Base-by-base conservation (phyloP, 2,113 vertebrate species). In the Phalacrocorax brasilianus region DNA sequence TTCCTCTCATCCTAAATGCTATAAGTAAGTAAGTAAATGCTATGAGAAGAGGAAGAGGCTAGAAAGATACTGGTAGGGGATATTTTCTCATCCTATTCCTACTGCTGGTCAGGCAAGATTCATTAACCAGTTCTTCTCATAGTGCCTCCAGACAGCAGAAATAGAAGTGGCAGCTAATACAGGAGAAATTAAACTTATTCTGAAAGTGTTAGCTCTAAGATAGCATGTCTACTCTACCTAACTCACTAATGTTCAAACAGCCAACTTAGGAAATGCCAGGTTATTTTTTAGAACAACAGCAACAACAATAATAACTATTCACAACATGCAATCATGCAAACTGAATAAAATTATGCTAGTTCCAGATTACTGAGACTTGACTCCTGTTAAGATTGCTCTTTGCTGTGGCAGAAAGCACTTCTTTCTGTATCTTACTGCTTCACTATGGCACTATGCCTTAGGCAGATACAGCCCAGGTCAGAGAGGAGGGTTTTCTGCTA, bases 221-320 rank as follows among this genome's bases (percentile, higher is more conserved):
- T 53, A 86, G 40, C 78, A 96, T 75, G 40, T 93, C 75, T 88
- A 78, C 91, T 90, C 87, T 95, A 56, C 50, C 40, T 94, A 95
- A 81, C 73, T 95, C 76, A 44, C 75, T 95, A 91, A 80, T 52
- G 87, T 92, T 96, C 93, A 95, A 97, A 97, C 74, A 89, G 96
- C 87, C 95, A 97, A 87, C 91, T 95, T 97, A 93, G 93, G 94
- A 97, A 97, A 97, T 81, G 88, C 77, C 17, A n/a, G 76, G 72
- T 94, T 97, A 96, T 97, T 97, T 97, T 98, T 98, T 97, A 97
- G 97, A 97, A 95, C 89, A 93, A 88, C 75, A 92, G 97, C 89
- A 96, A 85, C 14, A 59, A 94, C 9, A 76, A 40, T 16, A 62
- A 44, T 18, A 82, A 76, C 91, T 88, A 78, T 94, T 95, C 94